Percentiles rank a stretch among this genome's conserved stretches.
Evolutionary conservation across 2,113 vertebrate species (phyloP).

Genomic region (Hippocampus comes): DNA sequence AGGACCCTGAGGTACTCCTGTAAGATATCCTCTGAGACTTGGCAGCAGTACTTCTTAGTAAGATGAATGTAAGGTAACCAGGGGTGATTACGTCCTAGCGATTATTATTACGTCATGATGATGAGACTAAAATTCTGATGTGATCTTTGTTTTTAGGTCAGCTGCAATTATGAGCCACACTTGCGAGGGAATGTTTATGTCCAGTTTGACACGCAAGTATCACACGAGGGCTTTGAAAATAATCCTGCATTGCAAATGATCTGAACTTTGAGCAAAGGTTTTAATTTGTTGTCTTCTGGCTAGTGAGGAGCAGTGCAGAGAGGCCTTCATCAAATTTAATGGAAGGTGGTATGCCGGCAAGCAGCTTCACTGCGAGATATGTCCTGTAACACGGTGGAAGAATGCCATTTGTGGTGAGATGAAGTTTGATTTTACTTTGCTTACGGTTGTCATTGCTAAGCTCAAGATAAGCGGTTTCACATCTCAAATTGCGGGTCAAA

Average conservation of each 20-base stretch:
- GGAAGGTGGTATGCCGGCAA: conserved; percentile 93
- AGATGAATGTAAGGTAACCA: not conserved
- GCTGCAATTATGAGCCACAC: conserved; percentile 94
- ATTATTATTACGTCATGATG: not conserved
- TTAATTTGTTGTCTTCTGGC: not conserved
- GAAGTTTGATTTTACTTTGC: not conserved
- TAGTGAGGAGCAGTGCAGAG: conserved; percentile 90
- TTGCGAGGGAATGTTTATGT: conserved; percentile 95
- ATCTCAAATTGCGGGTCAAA: too few relatives aligned
- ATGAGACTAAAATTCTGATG: not conserved
- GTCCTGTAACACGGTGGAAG: conserved; percentile 95
- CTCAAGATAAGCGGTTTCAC: too few relatives aligned
- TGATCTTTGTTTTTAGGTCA: conserved; percentile 76
- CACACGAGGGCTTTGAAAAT: not conserved
- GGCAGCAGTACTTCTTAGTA: not conserved
- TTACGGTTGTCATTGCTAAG: too few relatives aligned
- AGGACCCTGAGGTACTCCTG: not conserved
- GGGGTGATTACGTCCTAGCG: not conserved
- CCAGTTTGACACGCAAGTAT: conserved; percentile 91
- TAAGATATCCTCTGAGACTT: not conserved
- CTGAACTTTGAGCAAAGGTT: not conserved
- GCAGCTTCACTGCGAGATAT: conserved; percentile 94
- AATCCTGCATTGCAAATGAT: not conserved
- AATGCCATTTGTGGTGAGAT: conserved; percentile 92
- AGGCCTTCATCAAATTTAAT: conserved; percentile 87